phyloP scores from a whole-genome alignment of 2,113 vertebrate species.

The Antechinus stuartii region DNA sequence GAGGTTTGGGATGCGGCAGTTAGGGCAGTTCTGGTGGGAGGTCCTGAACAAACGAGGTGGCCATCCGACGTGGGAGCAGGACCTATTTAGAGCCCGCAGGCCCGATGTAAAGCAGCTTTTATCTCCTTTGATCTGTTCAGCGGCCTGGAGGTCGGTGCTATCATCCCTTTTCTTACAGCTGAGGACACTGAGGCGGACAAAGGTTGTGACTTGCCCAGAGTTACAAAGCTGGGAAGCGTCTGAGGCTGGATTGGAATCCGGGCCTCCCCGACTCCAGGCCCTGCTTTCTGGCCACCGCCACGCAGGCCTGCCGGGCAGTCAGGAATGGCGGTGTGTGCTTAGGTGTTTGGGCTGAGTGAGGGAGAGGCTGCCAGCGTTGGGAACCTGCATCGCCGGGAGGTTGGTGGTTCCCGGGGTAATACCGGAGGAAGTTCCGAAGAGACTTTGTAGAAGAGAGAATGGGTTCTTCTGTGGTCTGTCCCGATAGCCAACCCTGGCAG shows the following conservation, averaged over 20 bases:
- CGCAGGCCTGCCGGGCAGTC: background rate
- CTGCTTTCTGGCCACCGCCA: background rate
- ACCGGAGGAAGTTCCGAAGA: too few relatives aligned
- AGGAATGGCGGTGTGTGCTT: background rate
- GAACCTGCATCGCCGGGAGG: background rate
- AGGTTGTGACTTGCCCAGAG: background rate
- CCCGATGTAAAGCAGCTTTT: background rate
- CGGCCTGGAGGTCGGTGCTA: background rate
- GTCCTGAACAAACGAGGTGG: too few relatives aligned
- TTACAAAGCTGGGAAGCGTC: background rate
- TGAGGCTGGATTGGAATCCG: background rate
- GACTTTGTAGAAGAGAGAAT: too few relatives aligned
- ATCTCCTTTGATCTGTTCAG: background rate
- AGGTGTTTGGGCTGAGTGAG: background rate
- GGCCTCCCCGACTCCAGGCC: background rate
- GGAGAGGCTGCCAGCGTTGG: background rate
- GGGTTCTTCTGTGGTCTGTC: too few relatives aligned
- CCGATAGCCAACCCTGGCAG: too few relatives aligned
- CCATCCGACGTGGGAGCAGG: too few relatives aligned
- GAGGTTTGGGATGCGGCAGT: too few relatives aligned
- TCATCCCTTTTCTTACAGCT: background rate
- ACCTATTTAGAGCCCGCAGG: too few relatives aligned
- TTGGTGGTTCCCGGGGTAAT: background rate
- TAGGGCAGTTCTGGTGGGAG: too few relatives aligned
- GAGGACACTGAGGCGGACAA: background rate